Base-by-base conservation (phyloP, 2,113 vertebrate genomes). In the Rhinichthys klamathensis region DNA sequence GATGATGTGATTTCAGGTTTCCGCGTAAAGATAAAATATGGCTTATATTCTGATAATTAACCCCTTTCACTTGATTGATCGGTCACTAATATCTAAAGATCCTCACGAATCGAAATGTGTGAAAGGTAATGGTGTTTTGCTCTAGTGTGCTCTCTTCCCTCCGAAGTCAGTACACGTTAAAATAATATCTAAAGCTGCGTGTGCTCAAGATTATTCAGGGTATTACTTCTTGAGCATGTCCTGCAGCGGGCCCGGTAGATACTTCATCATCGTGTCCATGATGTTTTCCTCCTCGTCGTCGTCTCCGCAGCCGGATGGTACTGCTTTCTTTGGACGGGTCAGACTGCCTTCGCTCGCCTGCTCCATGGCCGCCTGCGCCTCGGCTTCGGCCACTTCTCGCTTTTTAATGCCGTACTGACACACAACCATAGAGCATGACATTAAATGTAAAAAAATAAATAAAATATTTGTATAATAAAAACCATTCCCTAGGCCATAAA, bases 141-240 rank as follows among this genome's bases (percentile, higher is more conserved):
- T 76, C 35, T 49, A 49, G 44, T 41, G 49, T 49, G 72, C 85
- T 80, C 84, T 65, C 81, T 86, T 86, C 84, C 65, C 49, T 11
- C 27, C 30, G n/a, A 51, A 82, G 61, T 83, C 82, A 63, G 83
- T 25, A 78, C 75, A 61, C 23, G 21, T 25, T 72, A 35, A 44
- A 72, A 25, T 83, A 63, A 32, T 51, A 27, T 63, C 44, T 83
- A 84, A 88, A 84, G 69, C 82, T 76, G 61, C n/a, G 70, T 70
- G 75, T 80, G 81, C 78, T 21, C 38, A 38, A 41, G 13, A 21
- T 73, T 65, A 16, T 38, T 63, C 13, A 13, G 54, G 87, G 18
- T 78, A 90, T 95, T 97, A 99, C 95, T 99, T 99, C 96, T 98
- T 99, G 91, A 99, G 96, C 97, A 99, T 98, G 95, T 99, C 98